phyloP scores from a whole-genome alignment of 2,113 vertebrate species.

The Apus apus region DNA sequence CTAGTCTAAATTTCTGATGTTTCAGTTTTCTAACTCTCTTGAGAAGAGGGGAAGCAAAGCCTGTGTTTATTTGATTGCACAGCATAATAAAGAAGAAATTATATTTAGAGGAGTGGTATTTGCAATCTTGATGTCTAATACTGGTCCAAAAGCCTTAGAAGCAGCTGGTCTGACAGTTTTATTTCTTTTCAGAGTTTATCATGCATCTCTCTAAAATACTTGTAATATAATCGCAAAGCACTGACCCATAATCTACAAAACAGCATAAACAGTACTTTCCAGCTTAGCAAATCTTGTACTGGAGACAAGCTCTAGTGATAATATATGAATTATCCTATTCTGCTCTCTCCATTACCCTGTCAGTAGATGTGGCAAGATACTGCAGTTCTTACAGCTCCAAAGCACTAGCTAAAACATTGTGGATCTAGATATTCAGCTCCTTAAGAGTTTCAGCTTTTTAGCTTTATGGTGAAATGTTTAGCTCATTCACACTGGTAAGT shows the following conservation, averaged over 20 bases:
- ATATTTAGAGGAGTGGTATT: background rate
- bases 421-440: background rate
- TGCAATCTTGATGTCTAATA: constrained; percentile 6
- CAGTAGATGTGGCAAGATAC: constrained; percentile 15
- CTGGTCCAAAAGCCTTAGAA: constrained; percentile 18
- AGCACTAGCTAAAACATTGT: background rate
- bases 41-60: background rate
- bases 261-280: constrained; percentile 46
- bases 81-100: background rate
- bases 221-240: constrained; percentile 34
- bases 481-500: background rate
- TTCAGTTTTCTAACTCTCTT: background rate
- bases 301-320: background rate
- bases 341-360: constrained; percentile 32
- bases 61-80: background rate
- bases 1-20: background rate
- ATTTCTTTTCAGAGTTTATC: background rate
- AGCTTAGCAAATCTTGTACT: constrained; percentile 12
- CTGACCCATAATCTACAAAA: constrained; percentile 47
- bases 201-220: constrained; percentile 26
- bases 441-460: constrained; percentile 26
- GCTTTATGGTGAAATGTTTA: background rate
- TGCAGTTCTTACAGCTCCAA: constrained; percentile 9
- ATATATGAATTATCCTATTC: constrained; percentile 22
- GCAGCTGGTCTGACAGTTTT: background rate